Conservation (phyloP, 2,888 invertebrate genomes). For the Coecobrya sp. region DNA sequence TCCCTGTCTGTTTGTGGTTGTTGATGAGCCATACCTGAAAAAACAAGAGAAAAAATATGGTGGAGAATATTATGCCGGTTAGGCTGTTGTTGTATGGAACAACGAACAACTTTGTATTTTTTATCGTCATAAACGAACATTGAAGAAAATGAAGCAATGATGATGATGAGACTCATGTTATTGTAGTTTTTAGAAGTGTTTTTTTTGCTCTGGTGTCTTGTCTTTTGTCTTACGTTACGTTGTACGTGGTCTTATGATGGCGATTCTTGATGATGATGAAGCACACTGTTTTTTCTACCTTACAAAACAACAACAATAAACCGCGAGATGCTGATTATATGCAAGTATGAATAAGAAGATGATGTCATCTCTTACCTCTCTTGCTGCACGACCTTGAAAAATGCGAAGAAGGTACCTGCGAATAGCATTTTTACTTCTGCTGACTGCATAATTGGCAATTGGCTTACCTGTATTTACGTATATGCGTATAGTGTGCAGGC, state of each 20-base stretch:
- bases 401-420: slow-evolving; percentile 43
- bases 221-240: too few species aligned
- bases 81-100: slow-evolving; percentile 3
- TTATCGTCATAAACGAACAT: not conserved
- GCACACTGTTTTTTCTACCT: not conserved
- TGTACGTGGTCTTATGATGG: not conserved
- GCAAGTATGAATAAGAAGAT: not conserved
- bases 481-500: too few species aligned
- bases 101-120: not conserved
- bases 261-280: slow-evolving; percentile 1
- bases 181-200: not conserved
- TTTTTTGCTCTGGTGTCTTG: not conserved
- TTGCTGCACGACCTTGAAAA: slow-evolving; percentile 48
- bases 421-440: not conserved
- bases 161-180: not conserved
- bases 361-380: slow-evolving; percentile 48
- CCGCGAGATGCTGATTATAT: not conserved
- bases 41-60: slow-evolving; percentile 3
- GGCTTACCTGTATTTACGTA: not conserved
- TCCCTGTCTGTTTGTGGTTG: not conserved
- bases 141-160: not conserved
- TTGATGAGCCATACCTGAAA: slow-evolving; percentile 22
- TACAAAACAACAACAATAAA: slow-evolving; percentile 42
- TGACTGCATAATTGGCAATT: not conserved
- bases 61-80: slow-evolving; percentile 10